Conservation (phyloP, 2,797 vertebrate genomes). For the Cetoscarus ocellatus region DNA sequence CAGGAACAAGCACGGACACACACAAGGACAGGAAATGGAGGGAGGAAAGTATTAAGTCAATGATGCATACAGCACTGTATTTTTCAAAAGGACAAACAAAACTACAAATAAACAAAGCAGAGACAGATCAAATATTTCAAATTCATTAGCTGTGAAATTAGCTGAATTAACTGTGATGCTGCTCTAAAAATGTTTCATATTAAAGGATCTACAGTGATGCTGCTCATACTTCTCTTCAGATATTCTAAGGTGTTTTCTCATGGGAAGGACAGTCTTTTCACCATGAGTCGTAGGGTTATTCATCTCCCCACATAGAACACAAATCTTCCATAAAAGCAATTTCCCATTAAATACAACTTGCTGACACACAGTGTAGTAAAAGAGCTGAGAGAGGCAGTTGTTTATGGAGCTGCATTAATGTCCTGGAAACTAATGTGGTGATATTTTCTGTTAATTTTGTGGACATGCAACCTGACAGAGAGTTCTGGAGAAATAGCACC, state of each 20-base stretch:
- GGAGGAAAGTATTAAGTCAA: neutral
- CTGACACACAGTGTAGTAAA: slow-evolving; percentile 23
- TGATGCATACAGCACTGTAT: neutral
- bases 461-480: slow-evolving; percentile 43
- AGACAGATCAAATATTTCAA: neutral
- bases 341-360: slow-evolving; percentile 29
- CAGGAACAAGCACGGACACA: neutral
- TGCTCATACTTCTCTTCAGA: slow-evolving; percentile 1
- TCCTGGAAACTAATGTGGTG: slow-evolving; percentile 30
- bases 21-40: neutral
- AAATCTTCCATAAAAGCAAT: slow-evolving; percentile 26
- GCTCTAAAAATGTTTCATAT: slow-evolving; percentile 2
- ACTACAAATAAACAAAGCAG: neutral
- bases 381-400: slow-evolving; percentile 23
- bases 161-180: neutral
- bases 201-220: neutral
- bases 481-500: slow-evolving; percentile 14
- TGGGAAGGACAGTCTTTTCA: slow-evolving; percentile 13
- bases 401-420: slow-evolving; percentile 41
- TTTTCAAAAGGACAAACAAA: slow-evolving; percentile 1
- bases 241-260: slow-evolving; percentile 9
- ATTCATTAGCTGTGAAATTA: neutral
- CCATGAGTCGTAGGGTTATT: slow-evolving; percentile 17
- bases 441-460: slow-evolving; percentile 39
- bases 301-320: slow-evolving; percentile 22